Evolutionary conservation across 1,140 invertebrate species (phyloP), one percentile per base, ranked within the genome.

Genomic region (Archivesica marissinica): DNA sequence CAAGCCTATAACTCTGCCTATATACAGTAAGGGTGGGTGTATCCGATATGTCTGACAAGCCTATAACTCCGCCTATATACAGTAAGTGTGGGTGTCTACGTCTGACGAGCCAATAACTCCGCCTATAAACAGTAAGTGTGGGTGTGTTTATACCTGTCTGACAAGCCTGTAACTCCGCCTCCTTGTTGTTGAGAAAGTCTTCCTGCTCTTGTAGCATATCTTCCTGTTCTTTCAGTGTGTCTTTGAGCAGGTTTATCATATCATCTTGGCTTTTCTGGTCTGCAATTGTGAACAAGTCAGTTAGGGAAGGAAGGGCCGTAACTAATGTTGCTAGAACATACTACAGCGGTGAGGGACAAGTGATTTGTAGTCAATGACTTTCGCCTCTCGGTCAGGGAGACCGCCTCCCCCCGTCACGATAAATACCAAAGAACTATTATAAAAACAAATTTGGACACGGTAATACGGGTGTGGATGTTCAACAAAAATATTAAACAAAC

Each of bases 171-270:
- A 79, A 7, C 38, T 61, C 35, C 13, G 54, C n/a, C 35, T 79
- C 76, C 35, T 79, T 79, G 2, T 17, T 59, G 15, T 41, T 39
- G 4, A 79, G 9, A 20, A 64, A 30, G 20, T 79, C 54, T 9
- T 17, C 52, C 33, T 61, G 76, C 30, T 61, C 30, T 30, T 79
- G 50, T 33, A 79, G 23, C 76, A 79, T 79, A 3, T 28, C 39
- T 28, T 79, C 76, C 35, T 79, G 76, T 28, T 79, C 76, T 25
- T 64, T 33, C 39, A 79, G 56, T 33, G 56, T 64, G 4, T 64
- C 76, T 38, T 79, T 61, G 20, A 79, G 23, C 13, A 64, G 6
- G 11, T n/a, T 30, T 64, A 79, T 38, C 23, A 61, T 35, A 13
- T 79, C 52, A 11, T 30, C 50, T 35, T 79, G 54, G 6, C 28